Conservation (phyloP, 2,797 vertebrate species). For the Alexandromys oeconomus region DNA sequence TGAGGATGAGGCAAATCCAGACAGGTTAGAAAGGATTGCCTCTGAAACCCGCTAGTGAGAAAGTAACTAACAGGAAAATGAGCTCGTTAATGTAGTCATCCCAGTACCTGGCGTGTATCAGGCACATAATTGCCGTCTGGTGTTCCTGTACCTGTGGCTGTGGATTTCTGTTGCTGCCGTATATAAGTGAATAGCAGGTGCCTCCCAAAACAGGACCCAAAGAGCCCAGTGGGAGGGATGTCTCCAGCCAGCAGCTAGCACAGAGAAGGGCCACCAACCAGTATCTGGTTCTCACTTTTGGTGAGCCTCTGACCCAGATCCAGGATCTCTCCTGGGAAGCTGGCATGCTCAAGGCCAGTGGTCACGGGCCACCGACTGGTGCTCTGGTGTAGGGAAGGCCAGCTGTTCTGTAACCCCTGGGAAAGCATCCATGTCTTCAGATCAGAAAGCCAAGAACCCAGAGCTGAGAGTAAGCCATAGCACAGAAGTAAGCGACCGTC, state of each 20-base stretch:
- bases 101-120: not conserved
- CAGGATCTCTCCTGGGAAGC: not conserved
- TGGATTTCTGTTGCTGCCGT: not conserved
- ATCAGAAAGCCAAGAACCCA: not conserved
- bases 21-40: conserved; percentile 13
- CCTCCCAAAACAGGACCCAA: not conserved
- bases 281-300: not conserved
- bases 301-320: not conserved
- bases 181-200: not conserved
- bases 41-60: not conserved
- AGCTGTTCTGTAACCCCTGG: not conserved
- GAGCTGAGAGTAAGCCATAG: not conserved
- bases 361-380: not conserved
- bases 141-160: not conserved
- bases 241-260: not conserved
- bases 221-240: not conserved
- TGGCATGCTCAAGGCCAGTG: not conserved
- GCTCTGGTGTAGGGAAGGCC: not conserved
- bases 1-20: conserved; percentile 8
- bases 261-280: not conserved
- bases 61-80: not conserved
- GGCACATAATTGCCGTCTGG: not conserved
- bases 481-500: not conserved
- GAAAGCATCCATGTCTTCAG: not conserved
- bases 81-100: not conserved